Base-by-base conservation (phyloP, 2,797 vertebrate species). In the Mastacembelus armatus region DNA sequence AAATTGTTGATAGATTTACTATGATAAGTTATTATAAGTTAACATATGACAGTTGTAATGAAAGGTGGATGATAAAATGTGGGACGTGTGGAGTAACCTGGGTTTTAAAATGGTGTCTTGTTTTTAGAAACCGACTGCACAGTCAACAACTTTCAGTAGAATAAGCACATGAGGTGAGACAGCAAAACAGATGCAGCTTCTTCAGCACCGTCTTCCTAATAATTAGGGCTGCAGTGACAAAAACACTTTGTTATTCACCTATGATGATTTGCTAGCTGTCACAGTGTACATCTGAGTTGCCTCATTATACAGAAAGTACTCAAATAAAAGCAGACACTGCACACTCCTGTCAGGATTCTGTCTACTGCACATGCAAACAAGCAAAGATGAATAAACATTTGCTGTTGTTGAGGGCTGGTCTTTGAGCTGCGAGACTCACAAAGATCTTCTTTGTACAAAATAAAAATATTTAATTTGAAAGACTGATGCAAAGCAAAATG, bases 381-480 rank as follows among this genome's bases (percentile, higher is more conserved):
- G 91, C 83, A 58, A 66, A 85, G 86, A 91, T 90, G 85, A 92
- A 91, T 92, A 92, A 93, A 93, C 90, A 91, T 89, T 81, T 91
- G 83, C 71, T 89, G 87, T 88, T 88, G 85, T 80, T 22, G 67
- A 85, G 89, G 80, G 78, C 81, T 84, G 81, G 85, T 89, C 84
- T 89, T 87, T 83, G 85, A 87, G 86, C 88, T 47, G 79, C 52
- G 5, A 86, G 85, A 85, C 87, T 89, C 81, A 84, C 83, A 82
- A 85, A 91, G 84, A 93, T 87, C 79, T 71, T 75, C 91, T 92
- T 91, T 91, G 90, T 92, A 88, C 87, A 85, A 88, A 92, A 86
- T 90, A 89, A 92, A 92, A 92, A 93, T 90, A 91, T 92, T 93
- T 92, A 88, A 91, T 93, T 90, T 91, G 80, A 90, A 90, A 92